Base-by-base conservation (phyloP, 2,113 vertebrate species). In the Spermophilus dauricus region DNA sequence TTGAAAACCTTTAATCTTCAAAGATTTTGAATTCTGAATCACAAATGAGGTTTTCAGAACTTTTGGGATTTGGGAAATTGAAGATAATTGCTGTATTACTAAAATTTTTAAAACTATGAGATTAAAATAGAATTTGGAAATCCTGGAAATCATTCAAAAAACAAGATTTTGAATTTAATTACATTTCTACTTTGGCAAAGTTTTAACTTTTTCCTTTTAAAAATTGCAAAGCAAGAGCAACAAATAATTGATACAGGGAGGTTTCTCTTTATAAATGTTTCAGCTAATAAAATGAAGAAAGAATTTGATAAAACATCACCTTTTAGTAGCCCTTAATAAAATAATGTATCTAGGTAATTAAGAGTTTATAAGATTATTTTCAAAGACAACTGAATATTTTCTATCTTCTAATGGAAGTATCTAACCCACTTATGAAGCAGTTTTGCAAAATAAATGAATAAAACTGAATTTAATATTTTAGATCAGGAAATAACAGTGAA, bases 101-200 rank as follows among this genome's bases (percentile, higher is more conserved):
- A 61, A 69, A 88, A 70, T 81, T 72, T 37, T 5, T 42, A 87
- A 65, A 87, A 81, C 53, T 12, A 7, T 45, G 45, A 83, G 45
- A 78, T 61, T 83, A 63, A 96, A 72, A 72, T 51, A 37, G 80
- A 78, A 86, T 85, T 89, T 93, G 51, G 28, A 78, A 76, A 30
- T 69, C 24, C 18, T 77, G 24, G 48, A 77, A 89, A 78, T 34
- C 42, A 42, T 72, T 85, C 51, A 80, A 34, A 90, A 85, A 85
- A n/a, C n/a, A 84, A 85, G 63, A 1, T 89, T 80, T 96, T 73
- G 11, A 77, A 84, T 78, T 89, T 63, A 24, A 78, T 83, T 22
- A 8, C 61, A 24, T 90, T 76, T 91, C 39, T 14, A 75, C 32
- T 86, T 86, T 82, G 8, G 0, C 18, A 91, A 90, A 93, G 32